Percentiles rank a stretch among this genome's conserved stretches.
phyloP scores from a whole-genome alignment of 1,140 invertebrate species.

The Drosophila parabipectinata region DNA sequence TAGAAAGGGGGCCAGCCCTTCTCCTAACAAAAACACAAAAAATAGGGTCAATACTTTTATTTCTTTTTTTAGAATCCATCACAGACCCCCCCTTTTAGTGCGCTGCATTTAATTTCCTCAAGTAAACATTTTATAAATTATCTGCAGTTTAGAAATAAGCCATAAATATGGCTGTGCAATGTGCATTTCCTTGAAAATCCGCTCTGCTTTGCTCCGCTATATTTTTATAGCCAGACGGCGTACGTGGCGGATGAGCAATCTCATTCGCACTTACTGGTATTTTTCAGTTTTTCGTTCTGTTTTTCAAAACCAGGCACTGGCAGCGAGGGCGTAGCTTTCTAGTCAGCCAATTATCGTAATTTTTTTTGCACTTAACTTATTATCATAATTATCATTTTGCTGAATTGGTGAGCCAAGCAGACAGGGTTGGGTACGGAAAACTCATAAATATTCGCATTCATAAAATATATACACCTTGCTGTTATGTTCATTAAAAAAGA shows the following conservation, averaged over 20 bases:
- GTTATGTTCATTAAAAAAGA: constrained; percentile 3
- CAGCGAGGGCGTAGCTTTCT: constrained; percentile 22
- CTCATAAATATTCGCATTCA: constrained; percentile 31
- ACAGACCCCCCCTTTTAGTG: not conserved
- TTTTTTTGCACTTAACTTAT: constrained; percentile 72
- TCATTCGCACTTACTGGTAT: constrained; percentile 32
- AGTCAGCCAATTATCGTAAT: constrained; percentile 71
- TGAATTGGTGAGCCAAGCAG: constrained; percentile 11
- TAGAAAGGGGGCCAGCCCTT: no score
- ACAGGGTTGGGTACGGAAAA: constrained; percentile 18
- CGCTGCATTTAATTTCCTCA: not conserved
- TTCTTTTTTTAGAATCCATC: not conserved
- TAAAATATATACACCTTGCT: constrained; percentile 3
- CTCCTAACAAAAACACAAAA: no score
- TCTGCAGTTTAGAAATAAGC: constrained; percentile 36
- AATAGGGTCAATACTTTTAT: not conserved
- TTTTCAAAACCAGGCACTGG: constrained; percentile 11
- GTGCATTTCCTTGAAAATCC: constrained; percentile 46
- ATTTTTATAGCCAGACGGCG: constrained; percentile 32
- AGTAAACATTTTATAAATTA: constrained; percentile 17
- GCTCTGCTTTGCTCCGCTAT: constrained; percentile 18
- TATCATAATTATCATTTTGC: constrained; percentile 70
- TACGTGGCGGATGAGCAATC: constrained; percentile 68
- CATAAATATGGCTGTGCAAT: constrained; percentile 35
- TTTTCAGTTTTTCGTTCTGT: constrained; percentile 1